phyloP scores from a whole-genome alignment of 2,113 vertebrate genomes.

The Python bivittatus region DNA sequence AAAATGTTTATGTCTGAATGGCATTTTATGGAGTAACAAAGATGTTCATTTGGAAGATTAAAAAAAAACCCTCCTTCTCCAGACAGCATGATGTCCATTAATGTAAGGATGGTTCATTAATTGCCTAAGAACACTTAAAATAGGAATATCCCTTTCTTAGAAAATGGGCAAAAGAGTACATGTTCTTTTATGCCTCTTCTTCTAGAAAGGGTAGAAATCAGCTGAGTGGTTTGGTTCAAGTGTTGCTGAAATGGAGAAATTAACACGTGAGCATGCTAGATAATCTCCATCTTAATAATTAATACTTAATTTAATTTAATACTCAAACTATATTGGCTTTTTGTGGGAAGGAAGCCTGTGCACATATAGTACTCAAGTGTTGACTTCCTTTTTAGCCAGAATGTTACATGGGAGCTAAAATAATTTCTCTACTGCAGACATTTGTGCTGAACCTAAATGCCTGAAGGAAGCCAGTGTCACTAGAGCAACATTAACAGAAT shows the following conservation, averaged over 20 bases:
- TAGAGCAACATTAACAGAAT: neutral
- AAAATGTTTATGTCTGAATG: neutral
- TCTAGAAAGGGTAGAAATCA: neutral
- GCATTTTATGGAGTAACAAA: neutral
- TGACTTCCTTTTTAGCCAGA: neutral
- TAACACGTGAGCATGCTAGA: neutral
- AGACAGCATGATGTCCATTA: neutral
- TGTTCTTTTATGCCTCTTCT: neutral
- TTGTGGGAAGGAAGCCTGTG: neutral
- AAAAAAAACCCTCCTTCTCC: neutral
- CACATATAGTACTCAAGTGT: neutral
- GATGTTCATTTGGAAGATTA: neutral
- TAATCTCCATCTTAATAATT: neutral
- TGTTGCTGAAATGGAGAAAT: neutral
- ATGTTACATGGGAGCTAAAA: neutral
- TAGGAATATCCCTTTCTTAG: neutral
- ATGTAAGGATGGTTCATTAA: neutral
- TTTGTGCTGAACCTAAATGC: neutral
- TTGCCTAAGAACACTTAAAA: neutral
- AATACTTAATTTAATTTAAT: no score
- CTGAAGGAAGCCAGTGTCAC: neutral
- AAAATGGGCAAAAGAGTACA: neutral
- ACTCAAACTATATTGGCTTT: neutral
- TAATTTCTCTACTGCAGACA: neutral
- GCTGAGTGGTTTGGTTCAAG: neutral